Percentiles rank a stretch among this genome's conserved stretches.
phyloP scores from a whole-genome alignment of 2,113 vertebrate species.

The Odocoileus virginianus region DNA sequence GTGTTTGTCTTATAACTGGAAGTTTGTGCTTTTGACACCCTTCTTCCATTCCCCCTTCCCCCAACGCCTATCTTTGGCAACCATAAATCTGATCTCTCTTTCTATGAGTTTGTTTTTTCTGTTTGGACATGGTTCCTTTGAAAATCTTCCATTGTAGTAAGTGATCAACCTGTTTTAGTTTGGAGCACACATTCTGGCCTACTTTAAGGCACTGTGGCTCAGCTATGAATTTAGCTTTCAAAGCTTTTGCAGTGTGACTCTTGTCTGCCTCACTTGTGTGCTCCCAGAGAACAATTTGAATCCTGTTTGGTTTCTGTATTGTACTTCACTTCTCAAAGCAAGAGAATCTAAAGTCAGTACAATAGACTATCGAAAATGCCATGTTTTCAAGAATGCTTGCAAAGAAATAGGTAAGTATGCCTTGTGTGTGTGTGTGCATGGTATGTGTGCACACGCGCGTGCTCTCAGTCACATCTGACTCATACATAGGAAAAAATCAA shows the following conservation, averaged over 20 bases:
- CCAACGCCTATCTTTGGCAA: background rate
- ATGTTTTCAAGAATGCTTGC: background rate
- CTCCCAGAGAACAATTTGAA: background rate
- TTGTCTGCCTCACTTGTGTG: background rate
- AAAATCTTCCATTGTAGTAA: background rate
- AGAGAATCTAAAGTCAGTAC: background rate
- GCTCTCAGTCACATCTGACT: background rate
- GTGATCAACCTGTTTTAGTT: background rate
- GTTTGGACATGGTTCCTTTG: background rate
- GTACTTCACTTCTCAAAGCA: background rate
- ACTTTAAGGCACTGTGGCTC: background rate
- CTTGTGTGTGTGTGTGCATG: background rate
- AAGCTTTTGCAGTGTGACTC: background rate
- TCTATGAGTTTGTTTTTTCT: background rate
- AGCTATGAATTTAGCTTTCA: background rate
- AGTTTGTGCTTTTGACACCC: background rate
- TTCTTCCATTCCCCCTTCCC: background rate
- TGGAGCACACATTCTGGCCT: background rate
- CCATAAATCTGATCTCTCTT: background rate
- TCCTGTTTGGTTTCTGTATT: background rate
- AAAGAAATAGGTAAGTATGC: background rate
- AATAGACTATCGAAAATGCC: background rate
- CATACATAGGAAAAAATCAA: too few species aligned
- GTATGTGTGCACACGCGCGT: rapidly evolving
- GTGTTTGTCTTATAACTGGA: background rate